These are phyloP conservation scores for Acholoe squamosa DNA, from an alignment of 2,888 invertebrate species.

Conservation along the genomic window DNA sequence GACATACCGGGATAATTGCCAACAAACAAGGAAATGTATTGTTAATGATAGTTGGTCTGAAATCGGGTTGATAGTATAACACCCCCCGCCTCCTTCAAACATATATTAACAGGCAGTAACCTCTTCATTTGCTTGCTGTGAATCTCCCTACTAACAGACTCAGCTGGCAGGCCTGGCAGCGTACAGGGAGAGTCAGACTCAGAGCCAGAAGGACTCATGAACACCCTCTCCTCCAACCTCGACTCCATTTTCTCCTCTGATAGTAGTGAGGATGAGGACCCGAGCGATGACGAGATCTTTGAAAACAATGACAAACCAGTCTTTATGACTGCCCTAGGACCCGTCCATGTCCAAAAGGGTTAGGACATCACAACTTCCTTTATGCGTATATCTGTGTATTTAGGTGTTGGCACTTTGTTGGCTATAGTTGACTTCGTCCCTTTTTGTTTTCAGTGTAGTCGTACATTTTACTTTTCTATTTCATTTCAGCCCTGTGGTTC, in stretches of 20 bases:
- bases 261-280: conserved; percentile 86
- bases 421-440: background rate
- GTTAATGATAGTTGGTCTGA: too few species aligned
- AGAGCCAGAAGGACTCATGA: conserved; percentile 79
- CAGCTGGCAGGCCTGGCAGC: conserved; percentile 76
- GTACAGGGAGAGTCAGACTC: conserved; percentile 82
- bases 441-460: background rate
- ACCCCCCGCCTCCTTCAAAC: too few species aligned
- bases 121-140: background rate
- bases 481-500: background rate
- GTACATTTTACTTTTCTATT: background rate
- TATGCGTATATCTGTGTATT: background rate
- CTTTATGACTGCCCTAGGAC: conserved; percentile 79
- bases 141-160: conserved; percentile 71
- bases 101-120: background rate
- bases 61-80: too few species aligned
- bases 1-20: too few species aligned
- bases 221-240: conserved; percentile 80
- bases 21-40: too few species aligned
- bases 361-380: conserved; percentile 64
- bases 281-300: conserved; percentile 69
- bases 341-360: conserved; percentile 78
- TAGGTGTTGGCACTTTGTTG: background rate
- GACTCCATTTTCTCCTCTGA: conserved; percentile 87
- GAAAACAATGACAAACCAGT: conserved; percentile 69